Percentiles rank a stretch among this genome's conserved stretches.
Conservation (phyloP, 2,888 invertebrate species). For the Xiphydria camelus region DNA sequence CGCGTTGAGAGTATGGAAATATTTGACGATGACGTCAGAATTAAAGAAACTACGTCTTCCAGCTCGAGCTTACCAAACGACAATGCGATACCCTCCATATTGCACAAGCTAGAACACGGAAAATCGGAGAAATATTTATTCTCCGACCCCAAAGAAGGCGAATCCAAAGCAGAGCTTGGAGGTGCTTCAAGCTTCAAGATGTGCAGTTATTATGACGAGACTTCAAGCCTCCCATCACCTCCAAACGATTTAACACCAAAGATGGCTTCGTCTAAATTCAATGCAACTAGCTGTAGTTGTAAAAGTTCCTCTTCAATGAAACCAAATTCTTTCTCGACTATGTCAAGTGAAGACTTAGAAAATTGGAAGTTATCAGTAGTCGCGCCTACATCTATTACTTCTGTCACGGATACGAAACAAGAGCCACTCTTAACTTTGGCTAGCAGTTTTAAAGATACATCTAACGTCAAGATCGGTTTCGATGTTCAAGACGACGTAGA, state of each 20-base stretch:
- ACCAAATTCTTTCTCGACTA: constrained; percentile 40
- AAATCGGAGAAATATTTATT: constrained; percentile 8
- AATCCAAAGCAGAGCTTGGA: no score
- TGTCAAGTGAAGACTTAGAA: constrained; percentile 37
- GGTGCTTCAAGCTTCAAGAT: no score
- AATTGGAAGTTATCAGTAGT: constrained; percentile 28
- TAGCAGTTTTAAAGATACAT: constrained; percentile 39
- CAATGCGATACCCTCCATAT: constrained; percentile 16
- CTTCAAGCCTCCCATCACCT: constrained; percentile 13
- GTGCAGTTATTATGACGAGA: no score
- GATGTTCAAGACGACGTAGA: constrained; percentile 36
- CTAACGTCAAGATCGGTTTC: constrained; percentile 46
- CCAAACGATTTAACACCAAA: neutral
- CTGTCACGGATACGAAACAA: constrained; percentile 14
- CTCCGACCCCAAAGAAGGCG: no score
- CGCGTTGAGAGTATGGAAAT: constrained; percentile 54
- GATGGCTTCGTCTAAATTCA: constrained; percentile 7
- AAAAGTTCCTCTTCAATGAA: no score
- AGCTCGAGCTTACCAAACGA: constrained; percentile 17
- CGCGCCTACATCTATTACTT: constrained; percentile 5
- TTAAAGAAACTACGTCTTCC: constrained; percentile 38
- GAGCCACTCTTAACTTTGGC: constrained; percentile 48
- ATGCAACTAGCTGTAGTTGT: no score
- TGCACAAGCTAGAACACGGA: constrained; percentile 21
- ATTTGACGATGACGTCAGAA: constrained; percentile 49